Percentiles rank a stretch among this genome's conserved stretches.
Evolutionary conservation across 2,888 invertebrate species (phyloP).

Genomic region (Cryptus armator): DNA sequence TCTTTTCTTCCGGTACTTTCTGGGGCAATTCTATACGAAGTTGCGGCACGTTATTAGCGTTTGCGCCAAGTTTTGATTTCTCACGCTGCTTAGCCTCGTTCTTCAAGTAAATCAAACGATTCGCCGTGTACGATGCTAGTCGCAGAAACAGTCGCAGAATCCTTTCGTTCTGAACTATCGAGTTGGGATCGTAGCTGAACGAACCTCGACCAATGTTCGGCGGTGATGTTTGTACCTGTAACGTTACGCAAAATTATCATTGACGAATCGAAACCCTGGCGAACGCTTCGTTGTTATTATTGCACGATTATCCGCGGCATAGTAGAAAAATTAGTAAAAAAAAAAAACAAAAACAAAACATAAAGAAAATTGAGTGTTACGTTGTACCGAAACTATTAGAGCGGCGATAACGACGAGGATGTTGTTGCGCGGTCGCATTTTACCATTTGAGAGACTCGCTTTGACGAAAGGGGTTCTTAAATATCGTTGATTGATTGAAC

Average conservation of each 20-base stretch:
- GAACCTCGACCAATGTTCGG: constrained; percentile 26
- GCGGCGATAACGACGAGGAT: constrained; percentile 56
- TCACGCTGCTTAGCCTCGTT: constrained; percentile 25
- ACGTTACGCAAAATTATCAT: not conserved
- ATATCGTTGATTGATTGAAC: constrained; percentile 61
- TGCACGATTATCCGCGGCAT: too few species aligned
- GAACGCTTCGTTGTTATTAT: too few species aligned
- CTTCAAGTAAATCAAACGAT: constrained; percentile 64
- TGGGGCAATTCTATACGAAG: too few species aligned
- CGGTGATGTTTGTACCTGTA: constrained; percentile 50
- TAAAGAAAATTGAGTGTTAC: not conserved
- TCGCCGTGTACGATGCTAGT: constrained; percentile 66
- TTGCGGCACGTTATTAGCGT: too few species aligned
- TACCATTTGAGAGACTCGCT: constrained; percentile 53
- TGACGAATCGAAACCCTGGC: too few species aligned
- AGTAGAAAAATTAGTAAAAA: not conserved
- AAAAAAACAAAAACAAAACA: not conserved
- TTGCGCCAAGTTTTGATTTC: not conserved
- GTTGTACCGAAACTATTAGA: constrained; percentile 64
- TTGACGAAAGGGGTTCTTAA: constrained; percentile 61
- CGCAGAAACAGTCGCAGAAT: constrained; percentile 65
- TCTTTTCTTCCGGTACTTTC: too few species aligned
- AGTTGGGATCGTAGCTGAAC: constrained; percentile 63
- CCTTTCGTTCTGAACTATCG: constrained; percentile 69
- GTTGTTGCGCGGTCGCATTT: constrained; percentile 54